phyloP scores from a whole-genome alignment of 2,113 vertebrate species.

The Sturnira hondurensis region DNA sequence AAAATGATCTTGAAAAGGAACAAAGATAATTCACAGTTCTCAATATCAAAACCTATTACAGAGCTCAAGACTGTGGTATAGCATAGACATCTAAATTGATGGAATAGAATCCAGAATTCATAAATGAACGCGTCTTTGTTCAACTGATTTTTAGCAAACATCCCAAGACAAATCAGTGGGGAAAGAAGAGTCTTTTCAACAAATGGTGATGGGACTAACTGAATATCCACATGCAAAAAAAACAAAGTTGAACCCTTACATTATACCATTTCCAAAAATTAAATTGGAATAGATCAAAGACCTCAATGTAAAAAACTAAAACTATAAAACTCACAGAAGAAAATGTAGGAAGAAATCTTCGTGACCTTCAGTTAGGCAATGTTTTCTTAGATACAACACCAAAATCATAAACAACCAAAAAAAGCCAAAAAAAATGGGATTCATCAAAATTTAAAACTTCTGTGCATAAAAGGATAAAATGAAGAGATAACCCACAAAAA shows the following conservation, averaged over 20 bases:
- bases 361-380: neutral
- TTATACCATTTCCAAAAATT: neutral
- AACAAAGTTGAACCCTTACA: neutral
- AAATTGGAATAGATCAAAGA: neutral
- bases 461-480: neutral
- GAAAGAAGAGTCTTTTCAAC: neutral
- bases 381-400: neutral
- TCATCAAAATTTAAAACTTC: neutral
- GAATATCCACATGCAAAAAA: neutral
- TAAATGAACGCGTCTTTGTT: neutral
- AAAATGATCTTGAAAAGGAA: neutral
- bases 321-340: neutral
- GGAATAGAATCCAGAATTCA: neutral
- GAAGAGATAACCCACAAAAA: neutral
- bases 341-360: neutral
- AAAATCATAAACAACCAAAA: neutral
- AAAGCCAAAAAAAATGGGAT: neutral
- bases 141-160: neutral
- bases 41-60: neutral
- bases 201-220: neutral
- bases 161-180: neutral
- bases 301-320: neutral
- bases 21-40: neutral
- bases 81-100: neutral
- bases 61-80: neutral